Evolutionary conservation across 2,113 vertebrate genomes (phyloP), one percentile per base, ranked within the genome.

Genomic region (Rhegmatorhina hoffmannsi): DNA sequence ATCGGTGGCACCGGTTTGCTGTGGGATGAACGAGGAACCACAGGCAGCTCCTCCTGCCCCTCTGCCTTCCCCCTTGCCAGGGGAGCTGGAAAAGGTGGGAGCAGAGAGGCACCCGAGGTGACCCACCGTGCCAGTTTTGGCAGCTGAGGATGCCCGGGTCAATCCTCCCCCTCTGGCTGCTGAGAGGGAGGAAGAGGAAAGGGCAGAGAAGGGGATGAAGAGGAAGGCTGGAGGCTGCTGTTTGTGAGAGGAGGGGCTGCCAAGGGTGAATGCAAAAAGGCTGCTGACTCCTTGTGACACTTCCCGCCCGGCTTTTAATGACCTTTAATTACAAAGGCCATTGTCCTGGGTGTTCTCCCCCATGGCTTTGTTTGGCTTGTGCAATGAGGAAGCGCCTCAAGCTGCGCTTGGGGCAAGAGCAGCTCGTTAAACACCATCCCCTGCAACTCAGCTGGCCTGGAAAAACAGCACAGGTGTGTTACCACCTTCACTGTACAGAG

Each of bases 1-100:
- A 8, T 9, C 2, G 0, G 9, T 4, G 31, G 36, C 72, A 63
- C 23, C 31, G 0, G 0, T 29, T 76, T 3, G 5, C 20, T n/a
- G 7, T 59, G 8, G 55, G 40, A 10, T 29, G 89, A 63, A 53
- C 18, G 28, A 62, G 58, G 68, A 29, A 68, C 31, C 14, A 1
- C 0, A 28, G 11, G 33, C 64, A 72, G 56, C 40, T 72, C 24
- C 52, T 52, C n/a, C 87, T n/a, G n/a, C 44, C 58, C 28, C 43
- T 62, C 76, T 44, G 72, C 67, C 50, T 44, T 24, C n/a, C 25
- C 49, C 43, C 31, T 58, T 59, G 56, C 55, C 47, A 3, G 20
- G 40, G 13, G 7, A 40, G n/a, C 62, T 52, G 70, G n/a, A 19
- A 70, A 66, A 70, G 26, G 0, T 7, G 43, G 26, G 14, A 72